phyloP scores from a whole-genome alignment of 2,888 invertebrate genomes.

The Listrodromus nycthemerus region DNA sequence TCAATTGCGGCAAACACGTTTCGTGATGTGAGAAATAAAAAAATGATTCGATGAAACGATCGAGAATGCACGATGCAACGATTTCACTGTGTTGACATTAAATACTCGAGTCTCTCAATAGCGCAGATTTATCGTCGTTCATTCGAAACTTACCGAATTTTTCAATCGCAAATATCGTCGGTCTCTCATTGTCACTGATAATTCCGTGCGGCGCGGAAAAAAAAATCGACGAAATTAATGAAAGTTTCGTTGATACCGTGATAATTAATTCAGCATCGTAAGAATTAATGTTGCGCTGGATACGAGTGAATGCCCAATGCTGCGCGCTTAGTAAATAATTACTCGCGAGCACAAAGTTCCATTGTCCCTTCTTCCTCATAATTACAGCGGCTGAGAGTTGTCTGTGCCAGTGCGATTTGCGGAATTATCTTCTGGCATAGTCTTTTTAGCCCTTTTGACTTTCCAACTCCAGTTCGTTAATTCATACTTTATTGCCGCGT shows the following conservation, averaged over 20 bases:
- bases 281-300: conserved; percentile 40
- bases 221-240: not conserved
- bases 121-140: not conserved
- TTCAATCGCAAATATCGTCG: not conserved
- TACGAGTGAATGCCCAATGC: not conserved
- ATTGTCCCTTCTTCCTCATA: conserved; percentile 58
- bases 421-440: conserved; percentile 36
- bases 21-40: not conserved
- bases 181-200: not conserved
- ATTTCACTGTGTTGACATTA: not conserved
- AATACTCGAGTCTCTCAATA: not conserved
- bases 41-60: no score
- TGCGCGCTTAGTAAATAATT: not conserved
- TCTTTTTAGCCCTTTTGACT: not conserved
- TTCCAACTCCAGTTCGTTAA: not conserved
- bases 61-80: not conserved
- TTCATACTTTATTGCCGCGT: not conserved
- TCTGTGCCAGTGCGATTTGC: conserved; percentile 47
- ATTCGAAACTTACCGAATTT: not conserved
- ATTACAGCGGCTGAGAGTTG: conserved; percentile 41
- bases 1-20: not conserved
- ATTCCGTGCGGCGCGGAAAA: not conserved
- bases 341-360: conserved; percentile 54
- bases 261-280: not conserved
- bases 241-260: conserved; percentile 3